phyloP scores from a whole-genome alignment of 1,140 invertebrate genomes.

The Tachypleus tridentatus region DNA sequence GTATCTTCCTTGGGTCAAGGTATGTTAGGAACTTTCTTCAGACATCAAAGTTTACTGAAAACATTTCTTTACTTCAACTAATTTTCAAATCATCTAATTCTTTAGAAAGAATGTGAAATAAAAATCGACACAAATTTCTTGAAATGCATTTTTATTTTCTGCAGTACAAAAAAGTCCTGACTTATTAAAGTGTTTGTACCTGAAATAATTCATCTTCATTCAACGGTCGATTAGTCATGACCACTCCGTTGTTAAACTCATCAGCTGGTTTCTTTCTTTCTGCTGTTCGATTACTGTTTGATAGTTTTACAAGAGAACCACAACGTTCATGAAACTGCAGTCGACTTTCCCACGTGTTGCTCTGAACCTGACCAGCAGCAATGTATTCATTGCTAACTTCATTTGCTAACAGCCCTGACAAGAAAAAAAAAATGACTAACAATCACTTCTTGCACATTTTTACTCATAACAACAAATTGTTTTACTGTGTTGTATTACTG shows the following conservation, averaged over 20 bases:
- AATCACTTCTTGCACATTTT: no score
- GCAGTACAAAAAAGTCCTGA: no score
- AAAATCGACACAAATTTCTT: no score
- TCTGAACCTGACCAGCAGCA: slow-evolving; percentile 32
- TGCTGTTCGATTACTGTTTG: slow-evolving; percentile 65
- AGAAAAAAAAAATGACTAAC: neutral
- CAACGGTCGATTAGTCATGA: slow-evolving; percentile 77
- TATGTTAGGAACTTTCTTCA: no score
- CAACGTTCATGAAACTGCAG: slow-evolving; percentile 77
- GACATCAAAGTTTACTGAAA: no score
- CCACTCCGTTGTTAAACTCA: slow-evolving; percentile 88
- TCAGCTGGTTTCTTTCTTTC: slow-evolving; percentile 73
- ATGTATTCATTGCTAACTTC: slow-evolving; percentile 2
- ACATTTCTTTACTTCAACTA: no score
- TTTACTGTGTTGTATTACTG: no score
- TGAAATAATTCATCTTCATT: slow-evolving; percentile 84
- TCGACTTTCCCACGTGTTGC: slow-evolving; percentile 30
- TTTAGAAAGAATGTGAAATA: no score
- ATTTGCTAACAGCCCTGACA: slow-evolving; percentile 1
- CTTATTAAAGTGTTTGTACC: slow-evolving; percentile 36
- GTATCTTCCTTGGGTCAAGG: no score
- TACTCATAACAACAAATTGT: no score
- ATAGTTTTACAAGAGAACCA: slow-evolving; percentile 77
- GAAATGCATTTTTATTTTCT: no score
- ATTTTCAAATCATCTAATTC: no score